Evolutionary conservation across 2,113 vertebrate species (phyloP), one percentile per base, ranked within the genome.

Genomic region (Oplegnathus fasciatus): DNA sequence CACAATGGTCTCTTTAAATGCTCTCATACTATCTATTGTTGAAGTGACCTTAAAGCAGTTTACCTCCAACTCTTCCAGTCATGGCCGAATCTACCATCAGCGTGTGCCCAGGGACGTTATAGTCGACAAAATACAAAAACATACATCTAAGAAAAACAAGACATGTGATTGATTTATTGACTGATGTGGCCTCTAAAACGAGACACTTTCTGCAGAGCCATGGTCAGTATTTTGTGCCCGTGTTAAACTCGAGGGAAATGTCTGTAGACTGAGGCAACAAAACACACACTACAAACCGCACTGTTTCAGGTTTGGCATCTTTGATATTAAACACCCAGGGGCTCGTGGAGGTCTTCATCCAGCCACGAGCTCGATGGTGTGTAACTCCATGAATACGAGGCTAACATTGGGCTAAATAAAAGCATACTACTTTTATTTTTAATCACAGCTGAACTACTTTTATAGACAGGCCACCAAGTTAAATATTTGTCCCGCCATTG

Each of bases 131-230:
- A 75, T 10, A 32, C 34, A 37, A 37, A 37, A 37, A 50, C 14
- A 14, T 32, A 61, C 37, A 48, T 46, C 28, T 6, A 0, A 64
- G 17, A 40, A 55, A 75, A 61, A 62, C 50, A 44, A 44, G 62
- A 26, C 60, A 9, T 58, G 20, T 17, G 50, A 67, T 67, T 40
- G 60, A 84, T 78, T 67, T 67, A 60, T 40, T 42, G 68, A 73
- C 13, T 20, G 15, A 26, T 2, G 11, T 9, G 10, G 5, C 32
- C 37, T 20, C 20, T 9, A 20, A 28, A 37, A 75, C 3, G 5
- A 54, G 34, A 32, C 7, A n/a, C 4, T 40, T 54, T n/a, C 11
- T 1, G 7, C 22, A 22, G 37, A 44, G 20, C 37, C 15, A 3
- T 7, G 17, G 26, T 28, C 24, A 14, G 32, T 28, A 1, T 64